These are phyloP conservation scores for Linnaemya vulpina DNA, from an alignment of 2,888 invertebrate species.

Conservation along the genomic window DNA sequence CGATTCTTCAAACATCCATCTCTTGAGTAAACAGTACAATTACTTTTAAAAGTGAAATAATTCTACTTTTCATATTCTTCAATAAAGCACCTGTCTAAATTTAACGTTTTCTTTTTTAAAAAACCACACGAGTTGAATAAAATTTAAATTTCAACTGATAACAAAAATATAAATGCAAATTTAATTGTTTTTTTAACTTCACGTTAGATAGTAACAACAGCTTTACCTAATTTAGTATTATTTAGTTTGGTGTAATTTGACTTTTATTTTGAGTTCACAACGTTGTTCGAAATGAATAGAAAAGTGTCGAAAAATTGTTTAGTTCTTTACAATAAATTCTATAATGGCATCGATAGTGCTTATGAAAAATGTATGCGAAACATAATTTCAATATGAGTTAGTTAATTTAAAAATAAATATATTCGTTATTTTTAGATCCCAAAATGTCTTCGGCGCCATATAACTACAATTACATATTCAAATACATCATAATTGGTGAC, in stretches of 20 bases:
- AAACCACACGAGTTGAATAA: slow-evolving; percentile 51
- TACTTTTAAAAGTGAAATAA: slow-evolving; percentile 6
- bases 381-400: not conserved
- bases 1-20: not conserved
- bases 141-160: slow-evolving; percentile 46
- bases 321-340: slow-evolving; percentile 74
- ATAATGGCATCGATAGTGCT: slow-evolving; percentile 76
- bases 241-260: slow-evolving; percentile 12
- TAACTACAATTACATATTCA: slow-evolving; percentile 99
- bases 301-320: slow-evolving; percentile 35
- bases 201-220: slow-evolving; percentile 1
- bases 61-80: not conserved
- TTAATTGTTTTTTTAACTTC: slow-evolving; percentile 16
- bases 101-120: slow-evolving; percentile 29
- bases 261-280: not conserved
- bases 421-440: slow-evolving; percentile 77
- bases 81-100: slow-evolving; percentile 46
- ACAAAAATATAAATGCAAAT: slow-evolving; percentile 36
- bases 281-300: slow-evolving; percentile 19
- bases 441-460: slow-evolving; percentile 98
- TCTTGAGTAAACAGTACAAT: not conserved
- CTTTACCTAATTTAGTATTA: not conserved
- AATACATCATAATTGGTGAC: slow-evolving; percentile 99
- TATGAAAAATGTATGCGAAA: slow-evolving; percentile 76
- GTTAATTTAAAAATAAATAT: too few relatives aligned